Evolutionary conservation across 2,888 invertebrate genomes (phyloP), one percentile per base, ranked within the genome.

Genomic region (Pristionchus maxplancki): DNA sequence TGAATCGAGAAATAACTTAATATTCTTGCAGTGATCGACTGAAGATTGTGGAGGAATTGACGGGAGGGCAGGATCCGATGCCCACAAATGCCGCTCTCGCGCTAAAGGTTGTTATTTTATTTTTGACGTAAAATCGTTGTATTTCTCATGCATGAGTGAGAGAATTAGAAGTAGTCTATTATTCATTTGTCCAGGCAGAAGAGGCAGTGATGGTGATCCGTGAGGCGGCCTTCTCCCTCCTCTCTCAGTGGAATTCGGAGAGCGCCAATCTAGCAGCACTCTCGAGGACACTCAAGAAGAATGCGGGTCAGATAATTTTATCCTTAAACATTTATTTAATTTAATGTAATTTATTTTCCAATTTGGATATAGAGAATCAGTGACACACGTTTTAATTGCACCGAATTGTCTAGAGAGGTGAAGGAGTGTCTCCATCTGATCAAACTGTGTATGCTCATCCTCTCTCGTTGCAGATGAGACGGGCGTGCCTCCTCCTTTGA

Each of bases 241-340:
- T 93, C 9, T 85, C 88, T 15, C 71, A 90, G 37, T 93, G 93
- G 93, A 93, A 93, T 88, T 91, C 92, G 48, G 91, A 91, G 82
- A 89, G 89, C 20, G 62, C 58, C 17, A 89, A 81, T 20, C 78
- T 90, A 62, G 88, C 89, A 4, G 90, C 90, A 4, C 88, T 88
- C 2, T 62, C 90, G 28, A 88, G 89, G 34, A 88, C 89, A 44
- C 28, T 90, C 74, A 89, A 85, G 84, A 91, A 90, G 84, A 84
- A 78, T 44, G 88, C 78, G 5, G 86, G 67, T 48, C 9, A 4
- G 44, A n/a, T 13, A 50, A 34, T 67, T 24, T 67, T 34, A 24
- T 3, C 9, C n/a, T 67, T n/a, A 20, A 20, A 11, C 5, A 40
- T n/a, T 44, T 24, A 15, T 48, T 5, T 15, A 15, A 48, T 48